Percentiles rank a stretch among this genome's conserved stretches.
Conservation (phyloP, 2,113 vertebrate genomes). For the Microcebus ravelobensis region DNA sequence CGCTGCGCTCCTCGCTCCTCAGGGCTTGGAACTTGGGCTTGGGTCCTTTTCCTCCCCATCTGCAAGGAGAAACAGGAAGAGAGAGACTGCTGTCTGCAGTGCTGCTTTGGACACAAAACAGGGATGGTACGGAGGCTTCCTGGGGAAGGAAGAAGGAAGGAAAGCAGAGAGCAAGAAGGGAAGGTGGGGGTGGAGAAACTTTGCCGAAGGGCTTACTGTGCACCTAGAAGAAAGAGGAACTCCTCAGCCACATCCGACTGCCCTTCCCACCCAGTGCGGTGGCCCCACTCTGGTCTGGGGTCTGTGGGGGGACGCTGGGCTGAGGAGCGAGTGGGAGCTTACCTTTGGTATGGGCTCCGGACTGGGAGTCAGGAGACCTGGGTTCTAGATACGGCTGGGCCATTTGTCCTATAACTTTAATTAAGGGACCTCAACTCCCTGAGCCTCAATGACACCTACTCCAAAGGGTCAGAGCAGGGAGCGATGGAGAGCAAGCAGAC, state of each 20-base stretch:
- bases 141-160: not conserved
- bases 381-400: not conserved
- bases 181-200: not conserved
- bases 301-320: not conserved
- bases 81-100: not conserved
- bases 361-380: not conserved
- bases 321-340: not conserved
- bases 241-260: not conserved
- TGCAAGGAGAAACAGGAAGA: not conserved
- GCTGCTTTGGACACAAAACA: not conserved
- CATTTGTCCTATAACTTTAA: not conserved
- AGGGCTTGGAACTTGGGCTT: not conserved
- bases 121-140: not conserved
- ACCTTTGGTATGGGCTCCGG: no score
- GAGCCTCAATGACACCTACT: not conserved
- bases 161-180: not conserved
- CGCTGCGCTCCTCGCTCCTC: no score
- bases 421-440: not conserved
- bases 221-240: not conserved
- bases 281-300: not conserved
- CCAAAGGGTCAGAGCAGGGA: not conserved
- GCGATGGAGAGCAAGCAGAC: accelerated
- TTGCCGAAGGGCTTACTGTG: not conserved
- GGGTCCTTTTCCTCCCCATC: not conserved
- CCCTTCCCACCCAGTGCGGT: not conserved